phyloP scores from a whole-genome alignment of 1,140 invertebrate species.

The Drosophila takahashii region DNA sequence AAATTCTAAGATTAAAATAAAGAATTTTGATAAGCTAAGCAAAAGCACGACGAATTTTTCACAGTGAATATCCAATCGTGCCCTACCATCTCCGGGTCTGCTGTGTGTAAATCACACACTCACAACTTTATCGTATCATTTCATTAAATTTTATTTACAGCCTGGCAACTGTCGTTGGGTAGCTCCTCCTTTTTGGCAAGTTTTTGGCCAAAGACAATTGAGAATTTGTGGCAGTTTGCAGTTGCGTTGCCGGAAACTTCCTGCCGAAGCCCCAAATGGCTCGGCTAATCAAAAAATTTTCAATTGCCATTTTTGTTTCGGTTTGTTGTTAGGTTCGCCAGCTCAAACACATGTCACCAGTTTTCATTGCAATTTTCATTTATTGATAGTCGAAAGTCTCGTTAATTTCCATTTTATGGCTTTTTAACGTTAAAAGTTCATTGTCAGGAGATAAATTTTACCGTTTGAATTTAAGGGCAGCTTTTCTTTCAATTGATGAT shows the following conservation, averaged over 20 bases:
- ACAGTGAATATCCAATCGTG: conserved; percentile 33
- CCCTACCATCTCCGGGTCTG: conserved; percentile 40
- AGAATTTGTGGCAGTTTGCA: conserved; percentile 47
- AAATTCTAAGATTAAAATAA: too few relatives aligned
- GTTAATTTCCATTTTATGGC: conserved; percentile 16
- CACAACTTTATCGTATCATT: conserved; percentile 77
- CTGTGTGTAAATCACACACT: conserved; percentile 75
- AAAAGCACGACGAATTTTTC: background rate
- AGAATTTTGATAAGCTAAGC: too few relatives aligned
- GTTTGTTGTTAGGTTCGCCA: conserved; percentile 27
- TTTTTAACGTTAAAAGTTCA: background rate
- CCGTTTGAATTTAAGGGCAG: background rate
- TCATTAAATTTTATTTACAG: conserved; percentile 83
- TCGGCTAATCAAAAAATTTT: conserved; percentile 60
- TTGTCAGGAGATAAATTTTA: too few relatives aligned
- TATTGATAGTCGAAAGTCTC: conserved; percentile 44
- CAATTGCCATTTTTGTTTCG: conserved; percentile 60
- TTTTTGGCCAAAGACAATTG: conserved; percentile 49
- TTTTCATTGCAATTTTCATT: conserved; percentile 54
- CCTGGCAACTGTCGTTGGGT: conserved; percentile 48
- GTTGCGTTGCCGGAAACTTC: conserved; percentile 37
- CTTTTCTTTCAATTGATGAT: background rate
- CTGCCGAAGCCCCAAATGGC: conserved; percentile 43
- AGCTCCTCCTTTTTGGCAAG: conserved; percentile 22
- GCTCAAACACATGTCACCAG: conserved; percentile 1